Base-by-base conservation (phyloP, 30 jellyfish, hydroid and myxozoan genomes). In the Cassiopea xamachana region DNA sequence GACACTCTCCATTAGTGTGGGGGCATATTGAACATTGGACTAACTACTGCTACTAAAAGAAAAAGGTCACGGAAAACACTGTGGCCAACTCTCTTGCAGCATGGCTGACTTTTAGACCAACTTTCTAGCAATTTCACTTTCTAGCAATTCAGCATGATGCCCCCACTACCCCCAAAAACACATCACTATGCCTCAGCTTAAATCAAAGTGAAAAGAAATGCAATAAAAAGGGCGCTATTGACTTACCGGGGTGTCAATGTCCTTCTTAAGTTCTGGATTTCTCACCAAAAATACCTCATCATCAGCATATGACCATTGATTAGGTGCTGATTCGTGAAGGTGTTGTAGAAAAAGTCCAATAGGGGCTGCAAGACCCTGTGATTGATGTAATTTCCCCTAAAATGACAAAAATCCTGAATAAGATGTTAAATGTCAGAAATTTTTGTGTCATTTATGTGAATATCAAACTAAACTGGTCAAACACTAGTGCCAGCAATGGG, bases 251-350 rank as follows among this genome's bases (percentile, higher is more conserved):
- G 97, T 82, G 3, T 61, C 84, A 64, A 90, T 77, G 82, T 90
- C 97, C 7, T 82, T 68, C 18, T 77, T 43, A n/a, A 90, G 87
- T 45, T 90, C 93, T 17, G 93, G 93, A 83, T 90, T 83, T 67
- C 93, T 64, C 3, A 90, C 80, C 59, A 90, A 71, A 48, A 90
- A 90, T 46, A 90, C 92, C 48, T 90, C 97, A 69, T 90, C 97
- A 39, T 83, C 90, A 14, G 77, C 83, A 78, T 90, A 90, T 13
- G 97, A 67, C 97, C 97, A 90, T 58, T 77, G 87, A 27, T 8
- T 15, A 5, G 90, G 97, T 55, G 83, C 1, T 49, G 93, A 61
- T 50, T 82, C 93, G 19, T 84, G 93, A 1, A 90, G 49, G 75
- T 90, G 97, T 43, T 90, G 87, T 45, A 90, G 74, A 67, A 90